phyloP scores from a whole-genome alignment of 2,888 invertebrate genomes.

The Nephrotoma flavescens region DNA sequence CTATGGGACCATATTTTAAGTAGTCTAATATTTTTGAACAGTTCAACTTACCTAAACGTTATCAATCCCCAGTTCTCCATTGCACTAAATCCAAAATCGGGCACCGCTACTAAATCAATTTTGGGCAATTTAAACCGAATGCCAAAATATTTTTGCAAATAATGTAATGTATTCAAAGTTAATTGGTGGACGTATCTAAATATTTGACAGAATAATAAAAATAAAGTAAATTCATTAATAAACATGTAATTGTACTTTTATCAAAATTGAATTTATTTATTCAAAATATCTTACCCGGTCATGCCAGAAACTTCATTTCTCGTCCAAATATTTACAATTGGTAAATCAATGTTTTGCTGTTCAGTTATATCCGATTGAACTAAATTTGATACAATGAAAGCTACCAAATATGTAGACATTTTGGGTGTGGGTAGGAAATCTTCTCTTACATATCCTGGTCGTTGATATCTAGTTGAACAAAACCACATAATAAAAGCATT shows the following conservation, averaged over 20 bases:
- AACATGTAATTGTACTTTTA: not conserved
- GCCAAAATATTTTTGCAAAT: slow-evolving; percentile 48
- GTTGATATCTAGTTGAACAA: slow-evolving; percentile 17
- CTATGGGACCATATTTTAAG: too few species aligned
- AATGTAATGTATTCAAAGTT: slow-evolving; percentile 43
- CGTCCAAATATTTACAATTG: slow-evolving; percentile 30
- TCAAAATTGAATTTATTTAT: not conserved
- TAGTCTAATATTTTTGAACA: too few species aligned
- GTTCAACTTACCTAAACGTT: slow-evolving; percentile 34
- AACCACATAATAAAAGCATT: not conserved
- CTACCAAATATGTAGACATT: slow-evolving; percentile 65
- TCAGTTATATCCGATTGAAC: slow-evolving; percentile 23
- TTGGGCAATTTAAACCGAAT: slow-evolving; percentile 47
- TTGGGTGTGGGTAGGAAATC: slow-evolving; percentile 45
- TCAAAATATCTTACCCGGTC: slow-evolving; percentile 18
- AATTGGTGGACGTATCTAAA: slow-evolving; percentile 37
- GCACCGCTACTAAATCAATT: slow-evolving; percentile 56
- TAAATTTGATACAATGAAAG: slow-evolving; percentile 42
- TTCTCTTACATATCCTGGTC: slow-evolving; percentile 45
- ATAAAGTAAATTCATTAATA: not conserved
- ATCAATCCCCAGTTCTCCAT: slow-evolving; percentile 57
- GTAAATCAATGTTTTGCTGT: slow-evolving; percentile 19
- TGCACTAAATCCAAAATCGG: slow-evolving; percentile 54
- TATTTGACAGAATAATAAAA: not conserved
- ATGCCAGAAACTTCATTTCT: slow-evolving; percentile 26